These are phyloP conservation scores for Botia kubotai DNA, from an alignment of 2,797 vertebrate genomes.

Conservation along the genomic window DNA sequence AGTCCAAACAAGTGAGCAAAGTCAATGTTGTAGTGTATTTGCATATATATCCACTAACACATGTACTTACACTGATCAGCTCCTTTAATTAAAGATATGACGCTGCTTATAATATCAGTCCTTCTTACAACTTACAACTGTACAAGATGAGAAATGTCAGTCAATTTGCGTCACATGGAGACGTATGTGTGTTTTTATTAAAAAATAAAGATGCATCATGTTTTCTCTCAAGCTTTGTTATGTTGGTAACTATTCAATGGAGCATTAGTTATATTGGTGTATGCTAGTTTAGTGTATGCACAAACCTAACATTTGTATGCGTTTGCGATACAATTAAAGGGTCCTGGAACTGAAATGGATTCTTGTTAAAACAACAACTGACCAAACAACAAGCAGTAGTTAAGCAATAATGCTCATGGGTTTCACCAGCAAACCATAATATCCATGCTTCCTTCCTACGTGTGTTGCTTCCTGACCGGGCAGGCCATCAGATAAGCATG, in stretches of 20 bases:
- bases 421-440: conserved; percentile 28
- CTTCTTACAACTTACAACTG: background rate
- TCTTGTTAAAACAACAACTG: conserved; percentile 5
- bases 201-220: background rate
- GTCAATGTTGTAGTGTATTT: no score
- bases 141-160: background rate
- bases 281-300: background rate
- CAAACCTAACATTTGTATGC: conserved; percentile 6
- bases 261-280: background rate
- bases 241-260: background rate
- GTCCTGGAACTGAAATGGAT: conserved; percentile 6
- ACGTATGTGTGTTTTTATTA: conserved; percentile 17
- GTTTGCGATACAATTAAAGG: background rate
- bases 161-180: conserved; percentile 1
- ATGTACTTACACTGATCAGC: conserved; percentile 10
- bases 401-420: conserved; percentile 31
- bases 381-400: background rate
- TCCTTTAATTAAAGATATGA: background rate
- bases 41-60: conserved; percentile 18
- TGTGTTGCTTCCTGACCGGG: conserved; percentile 21
- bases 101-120: background rate
- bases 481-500: conserved; percentile 54
- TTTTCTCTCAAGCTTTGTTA: conserved; percentile 1
- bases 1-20: background rate
- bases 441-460: conserved; percentile 6